Percentiles rank a stretch among this genome's conserved stretches.
Evolutionary conservation across 1,140 invertebrate species (phyloP).

Genomic region (Reticulitermes speratus): DNA sequence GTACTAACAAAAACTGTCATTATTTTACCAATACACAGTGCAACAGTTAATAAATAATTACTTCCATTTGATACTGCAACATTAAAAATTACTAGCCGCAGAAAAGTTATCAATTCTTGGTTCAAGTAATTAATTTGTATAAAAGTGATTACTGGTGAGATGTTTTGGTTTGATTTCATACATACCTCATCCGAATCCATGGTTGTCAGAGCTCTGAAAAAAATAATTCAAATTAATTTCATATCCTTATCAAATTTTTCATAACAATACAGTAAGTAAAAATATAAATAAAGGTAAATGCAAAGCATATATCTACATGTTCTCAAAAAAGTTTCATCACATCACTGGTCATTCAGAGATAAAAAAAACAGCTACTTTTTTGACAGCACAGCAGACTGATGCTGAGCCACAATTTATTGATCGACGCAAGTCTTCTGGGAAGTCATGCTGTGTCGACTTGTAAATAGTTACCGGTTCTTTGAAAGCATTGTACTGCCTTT

Average conservation of each 20-base stretch:
- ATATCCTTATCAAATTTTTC: not conserved
- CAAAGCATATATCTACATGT: not conserved
- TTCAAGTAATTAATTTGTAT: constrained; percentile 18
- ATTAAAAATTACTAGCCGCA: constrained; percentile 15
- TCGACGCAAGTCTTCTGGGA: no score
- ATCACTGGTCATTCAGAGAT: not conserved
- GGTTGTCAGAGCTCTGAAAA: constrained; percentile 67
- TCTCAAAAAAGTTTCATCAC: not conserved
- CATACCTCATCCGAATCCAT: constrained; percentile 80
- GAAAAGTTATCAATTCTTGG: constrained; percentile 7
- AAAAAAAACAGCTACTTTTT: not conserved
- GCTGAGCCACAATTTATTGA: no score
- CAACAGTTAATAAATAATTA: not conserved
- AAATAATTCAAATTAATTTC: constrained; percentile 28
- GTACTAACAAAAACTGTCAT: no score
- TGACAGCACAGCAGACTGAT: not conserved
- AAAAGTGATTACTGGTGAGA: constrained; percentile 27
- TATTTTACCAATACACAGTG: not conserved
- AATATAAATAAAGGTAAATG: not conserved
- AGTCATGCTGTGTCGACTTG: no score
- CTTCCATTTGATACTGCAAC: constrained; percentile 22
- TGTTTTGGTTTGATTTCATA: constrained; percentile 29
- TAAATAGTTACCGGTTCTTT: no score
- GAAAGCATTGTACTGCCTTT: no score
- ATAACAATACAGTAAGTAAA: not conserved